Evolutionary conservation across 2,888 invertebrate species (phyloP).

Genomic region (Cephalotes varians): DNA sequence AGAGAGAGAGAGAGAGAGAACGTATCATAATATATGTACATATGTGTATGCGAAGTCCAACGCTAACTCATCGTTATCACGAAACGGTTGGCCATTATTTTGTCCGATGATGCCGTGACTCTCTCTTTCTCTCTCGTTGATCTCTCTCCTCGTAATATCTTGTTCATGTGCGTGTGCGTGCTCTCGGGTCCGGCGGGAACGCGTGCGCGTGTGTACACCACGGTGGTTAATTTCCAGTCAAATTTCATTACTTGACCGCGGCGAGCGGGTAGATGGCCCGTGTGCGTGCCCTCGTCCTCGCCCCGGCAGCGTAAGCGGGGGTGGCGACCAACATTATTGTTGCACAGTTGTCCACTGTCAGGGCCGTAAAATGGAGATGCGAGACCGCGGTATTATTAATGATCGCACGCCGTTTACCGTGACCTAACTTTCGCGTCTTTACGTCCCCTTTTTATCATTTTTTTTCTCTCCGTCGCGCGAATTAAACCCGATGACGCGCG

Average conservation of each 20-base stretch:
- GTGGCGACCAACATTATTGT: slow-evolving; percentile 81
- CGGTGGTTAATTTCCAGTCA: slow-evolving; percentile 85
- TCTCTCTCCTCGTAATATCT: slow-evolving; percentile 24
- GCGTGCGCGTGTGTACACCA: slow-evolving; percentile 70
- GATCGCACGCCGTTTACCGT: slow-evolving; percentile 64
- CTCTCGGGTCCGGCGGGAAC: slow-evolving; percentile 45
- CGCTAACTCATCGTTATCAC: slow-evolving; percentile 85
- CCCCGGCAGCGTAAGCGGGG: slow-evolving; percentile 49
- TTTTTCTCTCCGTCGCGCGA: slow-evolving; percentile 33
- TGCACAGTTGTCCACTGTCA: slow-evolving; percentile 82
- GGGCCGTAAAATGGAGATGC: slow-evolving; percentile 79
- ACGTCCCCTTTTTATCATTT: not conserved
- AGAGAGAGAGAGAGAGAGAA: too few relatives aligned
- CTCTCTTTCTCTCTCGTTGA: slow-evolving; percentile 26
- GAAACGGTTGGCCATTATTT: slow-evolving; percentile 83
- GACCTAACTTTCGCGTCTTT: slow-evolving; percentile 27
- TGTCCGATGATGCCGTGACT: slow-evolving; percentile 78
- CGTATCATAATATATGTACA: too few relatives aligned
- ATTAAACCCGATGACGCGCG: slow-evolving; percentile 69
- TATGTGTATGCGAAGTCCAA: slow-evolving; percentile 74
- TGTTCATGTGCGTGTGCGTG: slow-evolving; percentile 58
- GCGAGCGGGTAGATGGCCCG: slow-evolving; percentile 77
- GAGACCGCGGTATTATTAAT: slow-evolving; percentile 79
- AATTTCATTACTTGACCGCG: slow-evolving; percentile 85
- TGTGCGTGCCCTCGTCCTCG: slow-evolving; percentile 59